Evolutionary conservation across 2,113 vertebrate genomes (phyloP).

Genomic region (Myiozetetes cayanensis): DNA sequence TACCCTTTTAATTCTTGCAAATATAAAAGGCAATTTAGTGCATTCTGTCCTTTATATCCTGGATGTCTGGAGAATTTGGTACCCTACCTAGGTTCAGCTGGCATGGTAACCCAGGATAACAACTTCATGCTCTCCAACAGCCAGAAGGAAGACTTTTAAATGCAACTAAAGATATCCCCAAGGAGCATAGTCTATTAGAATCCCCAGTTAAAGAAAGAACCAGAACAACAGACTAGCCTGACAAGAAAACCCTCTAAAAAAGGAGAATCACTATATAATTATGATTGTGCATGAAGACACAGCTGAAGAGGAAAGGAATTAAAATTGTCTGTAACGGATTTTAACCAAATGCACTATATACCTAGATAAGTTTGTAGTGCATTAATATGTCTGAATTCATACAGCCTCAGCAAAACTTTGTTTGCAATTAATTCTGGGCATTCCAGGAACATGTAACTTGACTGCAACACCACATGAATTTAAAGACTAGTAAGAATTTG

Average conservation of each 20-base stretch:
- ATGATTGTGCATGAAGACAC: background rate
- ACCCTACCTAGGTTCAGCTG: background rate
- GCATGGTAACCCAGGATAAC: background rate
- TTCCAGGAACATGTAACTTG: background rate
- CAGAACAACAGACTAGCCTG: background rate
- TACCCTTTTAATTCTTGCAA: background rate
- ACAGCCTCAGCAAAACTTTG: background rate
- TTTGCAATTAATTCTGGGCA: background rate
- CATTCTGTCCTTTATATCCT: background rate
- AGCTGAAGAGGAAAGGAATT: background rate
- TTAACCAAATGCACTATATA: background rate
- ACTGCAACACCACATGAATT: background rate
- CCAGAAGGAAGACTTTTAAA: slow-evolving; percentile 1
- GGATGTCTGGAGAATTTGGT: background rate
- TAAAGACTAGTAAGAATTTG: background rate
- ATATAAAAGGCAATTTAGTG: background rate
- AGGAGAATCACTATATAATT: background rate
- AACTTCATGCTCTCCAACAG: background rate
- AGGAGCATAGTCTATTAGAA: background rate
- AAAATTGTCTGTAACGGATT: background rate
- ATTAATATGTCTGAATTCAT: background rate
- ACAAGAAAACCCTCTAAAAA: background rate
- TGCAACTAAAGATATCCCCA: background rate
- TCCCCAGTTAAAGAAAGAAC: background rate
- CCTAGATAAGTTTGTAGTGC: background rate